Base-by-base conservation (phyloP, 2,797 vertebrate species). In the Macroramphosus scolopax region DNA sequence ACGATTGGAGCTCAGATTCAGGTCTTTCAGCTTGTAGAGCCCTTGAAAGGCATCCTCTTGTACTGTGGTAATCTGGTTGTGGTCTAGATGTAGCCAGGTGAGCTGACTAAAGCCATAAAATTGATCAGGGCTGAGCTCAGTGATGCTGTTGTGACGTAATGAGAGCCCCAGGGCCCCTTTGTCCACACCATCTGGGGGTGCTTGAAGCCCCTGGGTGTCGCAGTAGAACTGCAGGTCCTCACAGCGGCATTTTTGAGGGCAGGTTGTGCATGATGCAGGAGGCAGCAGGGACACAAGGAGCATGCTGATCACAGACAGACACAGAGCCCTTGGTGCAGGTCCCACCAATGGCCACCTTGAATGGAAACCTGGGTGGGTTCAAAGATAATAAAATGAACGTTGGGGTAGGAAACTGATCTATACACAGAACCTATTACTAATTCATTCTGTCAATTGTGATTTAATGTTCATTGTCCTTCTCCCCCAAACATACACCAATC, bases 331-430 rank as follows among this genome's bases (percentile, higher is more conserved):
- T 91, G 96, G 93, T 95, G 95, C 92, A 93, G 90, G 92, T 94
- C 94, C 94, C 94, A 95, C 95, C 95, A 97, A 95, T 95, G 93
- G 94, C 96, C 96, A 96, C 94, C 95, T 97, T 94, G 96, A 98
- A 98, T 97, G 95, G 94, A 96, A 98, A 95, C 96, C 96, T 98
- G 93, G 91, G 92, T 87, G 86, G 89, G 82, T 89, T 90, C 75
- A 89, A 88, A 90, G 78, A 90, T 82, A 87, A 85, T 61, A 89
- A 84, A 87, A 89, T 91, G 63, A 91, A 88, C 80, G 77, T 66
- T 75, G 80, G 80, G 77, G 79, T 71, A 67, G 80, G 69, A 86
- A 87, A 80, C 77, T 84, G 72, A 87, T 87, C 75, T 86, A 80
- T 85, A 84, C 86, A 85, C 72, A 81, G 75, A 75, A 80, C 61